Evolutionary conservation across 2,888 invertebrate species (phyloP).

Genomic region (Glyphotaelius pellucidus): DNA sequence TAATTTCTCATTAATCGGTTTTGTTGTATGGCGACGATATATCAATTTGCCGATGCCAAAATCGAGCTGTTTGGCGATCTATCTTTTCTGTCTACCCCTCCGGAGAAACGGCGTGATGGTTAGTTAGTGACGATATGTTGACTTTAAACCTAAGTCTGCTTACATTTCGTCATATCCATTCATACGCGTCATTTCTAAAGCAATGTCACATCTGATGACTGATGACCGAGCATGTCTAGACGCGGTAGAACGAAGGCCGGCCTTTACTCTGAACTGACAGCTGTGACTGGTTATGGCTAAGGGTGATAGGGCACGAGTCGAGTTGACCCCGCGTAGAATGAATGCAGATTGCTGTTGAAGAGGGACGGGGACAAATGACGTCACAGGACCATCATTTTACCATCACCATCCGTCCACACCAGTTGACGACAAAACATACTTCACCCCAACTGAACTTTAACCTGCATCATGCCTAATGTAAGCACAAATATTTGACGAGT

Average conservation of each 20-base stretch:
- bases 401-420: conserved; percentile 5
- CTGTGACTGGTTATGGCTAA: background rate
- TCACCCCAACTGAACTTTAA: background rate
- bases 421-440: background rate
- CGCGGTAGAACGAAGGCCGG: too few relatives aligned
- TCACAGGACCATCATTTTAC: background rate
- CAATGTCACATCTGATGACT: background rate
- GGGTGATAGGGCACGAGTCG: conserved; percentile 26
- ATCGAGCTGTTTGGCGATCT: too few relatives aligned
- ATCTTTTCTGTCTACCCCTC: too few relatives aligned
- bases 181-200: background rate
- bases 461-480: background rate
- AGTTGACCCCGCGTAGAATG: background rate
- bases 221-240: background rate
- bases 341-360: background rate
- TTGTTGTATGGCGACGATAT: too few relatives aligned
- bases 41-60: too few relatives aligned
- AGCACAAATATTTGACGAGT: background rate
- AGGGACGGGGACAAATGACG: conserved; percentile 28
- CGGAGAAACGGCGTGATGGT: too few relatives aligned
- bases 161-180: background rate
- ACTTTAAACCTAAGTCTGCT: background rate
- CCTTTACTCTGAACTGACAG: background rate
- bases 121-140: background rate
- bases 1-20: too few relatives aligned